Evolutionary conservation across 2,113 vertebrate genomes (phyloP), one percentile per base, ranked within the genome.

Genomic region (Cacatua alba): DNA sequence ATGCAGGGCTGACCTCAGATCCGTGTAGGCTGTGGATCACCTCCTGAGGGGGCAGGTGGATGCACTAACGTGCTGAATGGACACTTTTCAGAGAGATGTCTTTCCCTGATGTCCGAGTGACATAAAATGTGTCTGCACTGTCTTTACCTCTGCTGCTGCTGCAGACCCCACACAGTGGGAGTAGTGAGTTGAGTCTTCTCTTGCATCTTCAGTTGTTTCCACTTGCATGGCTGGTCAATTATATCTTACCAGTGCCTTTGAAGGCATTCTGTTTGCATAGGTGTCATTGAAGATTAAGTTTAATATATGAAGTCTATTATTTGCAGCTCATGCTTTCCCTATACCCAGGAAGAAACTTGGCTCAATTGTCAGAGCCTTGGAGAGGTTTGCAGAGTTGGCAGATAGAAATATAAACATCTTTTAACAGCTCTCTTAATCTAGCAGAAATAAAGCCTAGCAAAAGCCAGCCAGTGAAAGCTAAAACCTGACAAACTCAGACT

Each of bases 341-440:
- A 9, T 86, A 52, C 80, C 55, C 65, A 52, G 86, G 80, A 96
- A 95, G 77, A 83, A 88, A 71, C 63, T 94, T 93, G 82, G 92
- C 94, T 92, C 39, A n/a, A 43, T 31, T 84, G 76, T 84, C 82
- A 92, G 65, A 86, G 80, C 55, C 90, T 95, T 87, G 94, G 84
- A 95, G 91, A 94, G 65, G 57, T 84, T 88, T 88, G 76, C 72
- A 57, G 92, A 93, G 88, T 88, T 96, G 92, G 84, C 92, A 93
- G 86, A 60, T 43, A 60, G 90, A 67, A 95, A 82, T 41, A 92
- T 37, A 95, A 96, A 92, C 90, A 86, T 63, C 53, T 85, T 74
- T 44, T 81, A 96, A 78, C 79, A 90, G 76, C 76, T 93, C 78
- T 65, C 70, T 86, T 87, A 83, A 75, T 92, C 85, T 78, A 81